Conservation (phyloP, 2,113 vertebrate genomes). For the Oxyruncus cristatus region DNA sequence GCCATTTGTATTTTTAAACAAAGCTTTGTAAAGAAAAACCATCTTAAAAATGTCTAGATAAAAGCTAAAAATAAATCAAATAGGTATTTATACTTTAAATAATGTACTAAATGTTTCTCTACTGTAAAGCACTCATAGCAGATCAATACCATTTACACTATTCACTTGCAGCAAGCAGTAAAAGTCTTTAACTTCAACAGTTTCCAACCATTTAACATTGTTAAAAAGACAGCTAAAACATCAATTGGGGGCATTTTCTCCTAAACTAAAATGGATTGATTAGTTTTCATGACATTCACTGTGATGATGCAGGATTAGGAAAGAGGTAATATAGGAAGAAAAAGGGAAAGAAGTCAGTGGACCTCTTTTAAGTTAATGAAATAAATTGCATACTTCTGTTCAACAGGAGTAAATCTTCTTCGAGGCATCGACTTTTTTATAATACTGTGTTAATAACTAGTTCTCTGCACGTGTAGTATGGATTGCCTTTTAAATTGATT, state of each 20-base stretch:
- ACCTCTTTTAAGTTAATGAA: slow-evolving; percentile 39
- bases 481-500: slow-evolving; percentile 67
- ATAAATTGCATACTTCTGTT: slow-evolving; percentile 35
- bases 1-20: slow-evolving; percentile 10
- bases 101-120: slow-evolving; percentile 48
- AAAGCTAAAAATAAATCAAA: slow-evolving; percentile 62
- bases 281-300: slow-evolving; percentile 27
- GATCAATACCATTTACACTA: slow-evolving; percentile 74
- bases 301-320: neutral
- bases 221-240: slow-evolving; percentile 67
- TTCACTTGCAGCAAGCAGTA: slow-evolving; percentile 53
- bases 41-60: slow-evolving; percentile 8
- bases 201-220: slow-evolving; percentile 65
- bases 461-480: slow-evolving; percentile 51
- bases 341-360: neutral
- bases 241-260: slow-evolving; percentile 49
- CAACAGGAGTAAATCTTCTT: slow-evolving; percentile 4
- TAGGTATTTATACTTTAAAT: slow-evolving; percentile 69
- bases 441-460: slow-evolving; percentile 38
- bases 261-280: slow-evolving; percentile 57
- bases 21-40: neutral
- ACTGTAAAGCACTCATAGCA: slow-evolving; percentile 47
- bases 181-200: slow-evolving; percentile 60
- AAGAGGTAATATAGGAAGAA: neutral
- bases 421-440: slow-evolving; percentile 21